These are phyloP conservation scores for Enteromius afrohamiltoni DNA, from an alignment of 2,797 vertebrate genomes.

Conservation along the genomic window DNA sequence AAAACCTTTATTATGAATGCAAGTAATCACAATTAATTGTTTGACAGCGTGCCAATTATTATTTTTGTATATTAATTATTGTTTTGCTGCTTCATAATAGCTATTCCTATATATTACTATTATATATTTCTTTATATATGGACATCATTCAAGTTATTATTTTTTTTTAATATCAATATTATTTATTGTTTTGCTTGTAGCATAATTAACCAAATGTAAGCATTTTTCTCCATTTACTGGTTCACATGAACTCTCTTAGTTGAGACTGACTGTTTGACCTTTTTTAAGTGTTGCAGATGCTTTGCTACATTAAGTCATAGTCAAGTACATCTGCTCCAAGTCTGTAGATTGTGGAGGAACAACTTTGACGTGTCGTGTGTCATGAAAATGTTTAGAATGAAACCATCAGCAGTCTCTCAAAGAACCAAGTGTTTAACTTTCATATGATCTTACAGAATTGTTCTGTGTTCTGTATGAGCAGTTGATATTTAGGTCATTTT, in stretches of 20 bases:
- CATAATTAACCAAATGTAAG: background rate
- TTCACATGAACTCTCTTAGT: background rate
- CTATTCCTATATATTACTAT: background rate
- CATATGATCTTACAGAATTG: background rate
- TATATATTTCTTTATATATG: background rate
- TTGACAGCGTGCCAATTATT: no score
- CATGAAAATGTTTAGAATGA: background rate
- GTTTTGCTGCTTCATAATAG: background rate
- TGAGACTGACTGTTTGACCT: background rate
- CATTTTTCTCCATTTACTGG: background rate
- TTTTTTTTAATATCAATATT: background rate
- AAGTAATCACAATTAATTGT: no score
- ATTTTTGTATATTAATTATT: background rate
- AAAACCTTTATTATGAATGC: no score
- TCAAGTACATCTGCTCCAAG: background rate
- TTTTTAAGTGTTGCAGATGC: background rate
- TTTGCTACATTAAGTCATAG: background rate
- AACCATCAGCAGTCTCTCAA: background rate
- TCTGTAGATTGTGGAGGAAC: background rate
- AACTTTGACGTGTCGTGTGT: background rate
- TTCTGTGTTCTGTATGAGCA: background rate
- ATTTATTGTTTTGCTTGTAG: background rate
- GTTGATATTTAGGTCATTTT: background rate
- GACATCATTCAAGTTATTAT: background rate
- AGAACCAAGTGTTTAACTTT: background rate